Percentiles rank a stretch among this genome's conserved stretches.
These are phyloP conservation scores for Macroglossus sobrinus DNA, from an alignment of 2,113 vertebrate species.

Conservation along the genomic window DNA sequence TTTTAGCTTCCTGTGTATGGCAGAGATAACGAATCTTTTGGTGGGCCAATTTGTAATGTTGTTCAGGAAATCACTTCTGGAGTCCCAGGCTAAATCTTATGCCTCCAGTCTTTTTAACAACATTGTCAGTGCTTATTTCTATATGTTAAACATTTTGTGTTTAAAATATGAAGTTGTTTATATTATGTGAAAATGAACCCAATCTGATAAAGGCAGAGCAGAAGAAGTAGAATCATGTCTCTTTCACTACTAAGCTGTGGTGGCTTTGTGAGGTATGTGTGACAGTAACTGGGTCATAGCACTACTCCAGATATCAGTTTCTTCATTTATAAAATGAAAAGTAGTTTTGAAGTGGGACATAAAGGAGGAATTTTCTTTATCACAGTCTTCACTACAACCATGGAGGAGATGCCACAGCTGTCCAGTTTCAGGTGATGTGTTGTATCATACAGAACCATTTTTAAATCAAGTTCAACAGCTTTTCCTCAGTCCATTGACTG, in stretches of 20 bases:
- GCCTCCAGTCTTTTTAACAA: background rate
- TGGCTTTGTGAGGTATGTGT: background rate
- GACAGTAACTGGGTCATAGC: background rate
- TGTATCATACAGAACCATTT: background rate
- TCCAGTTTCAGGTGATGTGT: background rate
- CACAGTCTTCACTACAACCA: accelerated
- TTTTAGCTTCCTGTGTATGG: background rate
- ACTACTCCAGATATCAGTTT: background rate
- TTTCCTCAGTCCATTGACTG: background rate
- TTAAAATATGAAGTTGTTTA: background rate
- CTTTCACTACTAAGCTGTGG: background rate
- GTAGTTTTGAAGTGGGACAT: background rate
- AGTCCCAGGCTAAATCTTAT: background rate
- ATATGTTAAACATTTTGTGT: background rate
- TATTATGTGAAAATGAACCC: background rate
- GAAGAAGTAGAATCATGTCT: background rate
- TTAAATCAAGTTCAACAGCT: background rate
- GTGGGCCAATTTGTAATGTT: no score
- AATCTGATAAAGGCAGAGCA: background rate
- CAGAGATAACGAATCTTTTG: background rate
- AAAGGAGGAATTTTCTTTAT: background rate
- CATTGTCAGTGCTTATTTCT: background rate
- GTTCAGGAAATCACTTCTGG: background rate
- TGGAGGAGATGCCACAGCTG: background rate
- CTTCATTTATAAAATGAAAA: background rate